Evolutionary conservation across 2,113 vertebrate species (phyloP).

Genomic region (Geococcyx californianus): DNA sequence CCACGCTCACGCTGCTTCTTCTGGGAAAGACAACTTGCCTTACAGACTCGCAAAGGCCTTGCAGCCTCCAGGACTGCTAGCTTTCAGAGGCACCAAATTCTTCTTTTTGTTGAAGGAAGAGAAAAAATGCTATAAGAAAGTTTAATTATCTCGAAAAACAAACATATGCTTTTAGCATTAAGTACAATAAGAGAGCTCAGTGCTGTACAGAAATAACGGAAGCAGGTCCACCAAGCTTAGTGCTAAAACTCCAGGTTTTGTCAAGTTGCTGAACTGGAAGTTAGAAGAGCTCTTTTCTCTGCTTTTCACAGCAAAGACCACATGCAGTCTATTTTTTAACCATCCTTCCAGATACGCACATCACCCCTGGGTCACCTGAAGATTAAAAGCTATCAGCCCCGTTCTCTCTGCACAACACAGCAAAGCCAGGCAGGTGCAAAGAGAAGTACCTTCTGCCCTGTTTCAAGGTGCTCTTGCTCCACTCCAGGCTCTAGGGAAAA

Average conservation of each 20-base stretch:
- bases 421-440: neutral
- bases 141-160: neutral
- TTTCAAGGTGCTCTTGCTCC: neutral
- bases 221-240: neutral
- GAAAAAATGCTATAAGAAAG: neutral
- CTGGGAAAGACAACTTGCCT: neutral
- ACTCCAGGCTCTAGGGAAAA: neutral
- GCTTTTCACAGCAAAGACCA: neutral
- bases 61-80: neutral
- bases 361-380: neutral
- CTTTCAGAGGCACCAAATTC: neutral
- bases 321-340: neutral
- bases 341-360: neutral
- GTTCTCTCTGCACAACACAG: neutral
- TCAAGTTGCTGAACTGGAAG: neutral
- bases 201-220: neutral
- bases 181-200: neutral
- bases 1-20: neutral
- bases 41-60: neutral
- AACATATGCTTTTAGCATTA: neutral
- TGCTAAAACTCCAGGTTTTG: neutral
- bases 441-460: neutral
- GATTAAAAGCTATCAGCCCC: neutral
- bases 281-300: neutral
- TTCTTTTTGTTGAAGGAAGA: neutral